Conservation (phyloP, 2,888 invertebrate species). For the Caenorhabditis uteleia region DNA sequence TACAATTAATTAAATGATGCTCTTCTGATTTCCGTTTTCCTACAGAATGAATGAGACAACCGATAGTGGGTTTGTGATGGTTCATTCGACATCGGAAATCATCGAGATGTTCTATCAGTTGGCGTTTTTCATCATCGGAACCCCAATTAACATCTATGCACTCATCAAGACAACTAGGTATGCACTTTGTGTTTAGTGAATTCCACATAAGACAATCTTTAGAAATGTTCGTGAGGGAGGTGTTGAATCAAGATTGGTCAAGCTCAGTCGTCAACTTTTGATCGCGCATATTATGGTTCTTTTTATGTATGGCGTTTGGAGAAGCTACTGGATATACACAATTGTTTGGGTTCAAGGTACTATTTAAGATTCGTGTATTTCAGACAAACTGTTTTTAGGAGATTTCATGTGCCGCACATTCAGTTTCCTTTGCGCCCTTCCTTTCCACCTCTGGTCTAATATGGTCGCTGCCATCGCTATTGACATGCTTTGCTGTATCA, state of each 20-base stretch:
- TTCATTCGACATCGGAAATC: constrained; percentile 53
- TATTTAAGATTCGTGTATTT: not conserved
- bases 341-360: constrained; percentile 60
- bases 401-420: constrained; percentile 58
- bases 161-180: constrained; percentile 53
- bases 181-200: constrained; percentile 7
- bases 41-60: constrained; percentile 18
- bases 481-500: constrained; percentile 64
- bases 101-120: constrained; percentile 65
- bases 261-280: constrained; percentile 57
- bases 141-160: constrained; percentile 58
- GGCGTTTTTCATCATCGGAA: constrained; percentile 60
- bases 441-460: constrained; percentile 66
- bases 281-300: constrained; percentile 64
- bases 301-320: constrained; percentile 62
- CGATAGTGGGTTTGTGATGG: constrained; percentile 22
- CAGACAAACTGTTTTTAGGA: constrained; percentile 35
- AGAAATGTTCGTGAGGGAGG: constrained; percentile 52
- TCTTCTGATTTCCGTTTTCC: no score
- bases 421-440: constrained; percentile 59
- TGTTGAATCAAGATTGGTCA: constrained; percentile 57
- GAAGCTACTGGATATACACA: constrained; percentile 62
- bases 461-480: constrained; percentile 64
- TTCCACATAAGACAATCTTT: constrained; percentile 3
- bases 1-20: no score